Conservation (phyloP, 2,797 vertebrate species). For the Gallinago nigripennis region DNA sequence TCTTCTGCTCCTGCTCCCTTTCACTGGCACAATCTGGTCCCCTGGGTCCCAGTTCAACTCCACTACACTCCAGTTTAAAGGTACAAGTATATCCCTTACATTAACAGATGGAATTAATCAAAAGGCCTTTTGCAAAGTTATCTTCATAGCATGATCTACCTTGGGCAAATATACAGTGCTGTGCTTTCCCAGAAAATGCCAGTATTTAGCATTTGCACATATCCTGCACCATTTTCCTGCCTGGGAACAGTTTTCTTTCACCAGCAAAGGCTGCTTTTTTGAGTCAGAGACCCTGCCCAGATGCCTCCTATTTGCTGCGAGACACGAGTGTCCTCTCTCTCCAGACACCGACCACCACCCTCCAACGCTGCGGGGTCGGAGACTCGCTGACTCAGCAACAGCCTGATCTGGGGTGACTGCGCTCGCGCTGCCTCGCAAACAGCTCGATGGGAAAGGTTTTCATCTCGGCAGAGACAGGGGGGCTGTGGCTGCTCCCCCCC, state of each 20-base stretch:
- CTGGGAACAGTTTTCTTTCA: not conserved
- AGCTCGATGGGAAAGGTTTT: not conserved
- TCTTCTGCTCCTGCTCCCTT: not conserved
- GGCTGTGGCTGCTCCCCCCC: not conserved
- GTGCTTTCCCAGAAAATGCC: not conserved
- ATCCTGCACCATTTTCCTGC: not conserved
- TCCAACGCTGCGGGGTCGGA: not conserved
- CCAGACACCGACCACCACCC: not conserved
- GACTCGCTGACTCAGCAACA: not conserved
- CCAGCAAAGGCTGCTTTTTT: not conserved
- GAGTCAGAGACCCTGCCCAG: not conserved
- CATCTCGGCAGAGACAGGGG: not conserved
- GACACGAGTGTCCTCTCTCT: rapidly evolving
- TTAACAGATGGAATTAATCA: not conserved
- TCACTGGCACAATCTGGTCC: not conserved
- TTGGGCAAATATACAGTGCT: not conserved
- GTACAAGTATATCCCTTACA: not conserved
- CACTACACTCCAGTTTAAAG: not conserved
- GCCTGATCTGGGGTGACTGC: not conserved
- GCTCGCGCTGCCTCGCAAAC: not conserved
- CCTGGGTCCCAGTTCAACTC: not conserved
- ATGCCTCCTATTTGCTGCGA: not conserved
- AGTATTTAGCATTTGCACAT: not conserved
- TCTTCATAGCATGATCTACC: not conserved
- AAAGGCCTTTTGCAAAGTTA: not conserved